These are phyloP conservation scores for Caenorhabditis remanei DNA, from an alignment of 1,140 invertebrate genomes.

Conservation along the genomic window DNA sequence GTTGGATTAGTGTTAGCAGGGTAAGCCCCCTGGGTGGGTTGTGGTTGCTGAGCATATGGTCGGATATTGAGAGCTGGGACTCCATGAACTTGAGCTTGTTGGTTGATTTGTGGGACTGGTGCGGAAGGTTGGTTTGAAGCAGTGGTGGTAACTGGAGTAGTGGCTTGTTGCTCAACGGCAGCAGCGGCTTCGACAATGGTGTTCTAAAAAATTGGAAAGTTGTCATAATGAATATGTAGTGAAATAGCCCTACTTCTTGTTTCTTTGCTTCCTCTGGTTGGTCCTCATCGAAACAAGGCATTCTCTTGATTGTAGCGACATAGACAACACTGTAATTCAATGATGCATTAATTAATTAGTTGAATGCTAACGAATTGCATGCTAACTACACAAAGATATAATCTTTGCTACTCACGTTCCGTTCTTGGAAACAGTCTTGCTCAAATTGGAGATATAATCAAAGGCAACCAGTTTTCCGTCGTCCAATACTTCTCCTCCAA, in stretches of 20 bases:
- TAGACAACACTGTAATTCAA: conserved; percentile 55
- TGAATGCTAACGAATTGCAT: neutral
- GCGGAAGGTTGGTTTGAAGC: neutral
- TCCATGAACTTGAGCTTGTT: neutral
- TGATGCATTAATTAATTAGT: neutral
- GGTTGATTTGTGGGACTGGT: neutral
- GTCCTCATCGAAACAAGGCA: conserved; percentile 58
- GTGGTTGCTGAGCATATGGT: conserved; percentile 15
- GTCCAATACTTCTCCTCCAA: conserved; percentile 59
- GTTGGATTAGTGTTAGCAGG: neutral
- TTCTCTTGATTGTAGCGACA: conserved; percentile 52
- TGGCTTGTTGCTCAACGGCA: conserved; percentile 13
- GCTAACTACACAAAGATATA: neutral
- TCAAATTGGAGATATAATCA: conserved; percentile 60
- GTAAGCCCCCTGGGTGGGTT: neutral
- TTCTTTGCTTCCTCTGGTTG: conserved; percentile 4
- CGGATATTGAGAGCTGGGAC: neutral
- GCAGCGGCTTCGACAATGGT: conserved; percentile 23
- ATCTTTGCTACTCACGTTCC: conserved; percentile 33
- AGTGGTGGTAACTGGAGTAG: neutral
- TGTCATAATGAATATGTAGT: neutral
- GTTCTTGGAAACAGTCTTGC: conserved; percentile 38
- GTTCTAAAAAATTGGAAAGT: neutral
- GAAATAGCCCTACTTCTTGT: neutral
- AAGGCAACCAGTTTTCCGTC: conserved; percentile 55